These are phyloP conservation scores for Hestina assimilis DNA, from an alignment of 1,140 invertebrate genomes.

Conservation along the genomic window DNA sequence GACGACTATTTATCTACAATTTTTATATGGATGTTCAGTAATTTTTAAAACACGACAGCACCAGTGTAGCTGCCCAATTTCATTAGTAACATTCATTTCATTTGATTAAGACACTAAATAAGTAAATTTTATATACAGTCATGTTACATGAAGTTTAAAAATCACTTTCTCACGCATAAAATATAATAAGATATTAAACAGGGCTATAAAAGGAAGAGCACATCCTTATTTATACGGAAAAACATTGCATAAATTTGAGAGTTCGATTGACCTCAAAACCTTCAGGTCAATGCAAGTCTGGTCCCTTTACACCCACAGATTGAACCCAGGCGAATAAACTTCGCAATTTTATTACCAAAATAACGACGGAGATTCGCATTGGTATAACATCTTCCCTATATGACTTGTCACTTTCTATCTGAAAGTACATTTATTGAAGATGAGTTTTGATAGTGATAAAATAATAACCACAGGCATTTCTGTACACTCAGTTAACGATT, in stretches of 20 bases:
- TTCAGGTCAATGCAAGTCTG: background rate
- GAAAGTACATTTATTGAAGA: too few relatives aligned
- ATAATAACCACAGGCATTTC: too few relatives aligned
- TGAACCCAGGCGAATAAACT: background rate
- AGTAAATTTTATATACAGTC: background rate
- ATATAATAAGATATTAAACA: background rate
- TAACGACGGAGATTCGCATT: background rate
- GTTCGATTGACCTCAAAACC: constrained; percentile 18
- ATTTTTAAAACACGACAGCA: too few relatives aligned
- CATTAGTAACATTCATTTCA: too few relatives aligned
- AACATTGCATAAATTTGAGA: constrained; percentile 24
- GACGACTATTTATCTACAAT: too few relatives aligned
- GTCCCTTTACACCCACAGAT: background rate
- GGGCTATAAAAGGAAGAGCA: background rate
- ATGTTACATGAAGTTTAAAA: background rate
- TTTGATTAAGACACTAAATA: background rate
- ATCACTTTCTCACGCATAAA: background rate
- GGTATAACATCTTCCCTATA: background rate
- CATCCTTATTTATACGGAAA: constrained; percentile 18
- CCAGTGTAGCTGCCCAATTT: too few relatives aligned
- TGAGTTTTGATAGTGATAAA: too few relatives aligned
- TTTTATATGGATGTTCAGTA: too few relatives aligned
- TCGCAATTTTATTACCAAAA: background rate
- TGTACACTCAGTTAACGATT: too few relatives aligned
- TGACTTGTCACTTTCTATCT: background rate